phyloP scores from a whole-genome alignment of 2,113 vertebrate species.

The Calyptomena viridis region DNA sequence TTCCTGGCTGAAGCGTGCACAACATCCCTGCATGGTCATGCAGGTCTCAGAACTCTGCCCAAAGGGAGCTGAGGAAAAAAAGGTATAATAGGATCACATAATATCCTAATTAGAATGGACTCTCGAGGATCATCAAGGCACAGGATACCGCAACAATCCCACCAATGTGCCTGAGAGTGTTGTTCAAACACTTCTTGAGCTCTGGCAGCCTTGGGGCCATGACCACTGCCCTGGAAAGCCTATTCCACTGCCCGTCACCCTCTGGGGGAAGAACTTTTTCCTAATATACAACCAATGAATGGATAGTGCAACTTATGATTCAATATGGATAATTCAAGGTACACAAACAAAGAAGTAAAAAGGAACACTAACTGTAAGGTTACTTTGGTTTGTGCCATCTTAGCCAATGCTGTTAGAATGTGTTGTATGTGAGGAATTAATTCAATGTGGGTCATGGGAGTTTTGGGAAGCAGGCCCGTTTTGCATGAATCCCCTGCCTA shows the following conservation, averaged over 20 bases:
- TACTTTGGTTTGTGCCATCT: not conserved
- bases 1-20: not conserved
- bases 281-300: not conserved
- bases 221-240: not conserved
- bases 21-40: rapidly evolving
- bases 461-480: not conserved
- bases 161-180: rapidly evolving
- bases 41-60: not conserved
- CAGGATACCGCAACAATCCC: not conserved
- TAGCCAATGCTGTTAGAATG: not conserved
- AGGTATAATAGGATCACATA: rapidly evolving
- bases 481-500: not conserved
- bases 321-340: not conserved
- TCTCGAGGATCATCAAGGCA: no score
- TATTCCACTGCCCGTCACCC: not conserved
- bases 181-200: rapidly evolving
- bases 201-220: rapidly evolving
- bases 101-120: no score
- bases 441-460: not conserved
- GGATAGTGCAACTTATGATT: rapidly evolving
- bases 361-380: not conserved
- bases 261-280: not conserved
- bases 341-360: not conserved
- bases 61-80: not conserved
- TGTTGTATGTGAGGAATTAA: not conserved